Percentiles rank a stretch among this genome's conserved stretches.
phyloP scores from a whole-genome alignment of 35 echinoderm and acorn worm species.

The Chiridota heheva region DNA sequence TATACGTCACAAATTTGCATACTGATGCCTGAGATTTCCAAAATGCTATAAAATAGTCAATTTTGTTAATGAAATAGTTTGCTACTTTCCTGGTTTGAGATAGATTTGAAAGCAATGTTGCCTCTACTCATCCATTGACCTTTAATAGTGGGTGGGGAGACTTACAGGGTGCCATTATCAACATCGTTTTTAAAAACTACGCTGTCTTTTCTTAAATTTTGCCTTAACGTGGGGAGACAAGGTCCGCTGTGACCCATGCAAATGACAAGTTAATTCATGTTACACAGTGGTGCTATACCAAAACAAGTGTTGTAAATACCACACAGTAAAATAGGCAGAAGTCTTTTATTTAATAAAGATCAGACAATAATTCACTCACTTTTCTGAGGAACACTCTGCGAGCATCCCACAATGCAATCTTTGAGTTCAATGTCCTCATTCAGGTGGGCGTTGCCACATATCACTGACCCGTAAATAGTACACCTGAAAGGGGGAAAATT shows the following conservation, averaged over 20 bases:
- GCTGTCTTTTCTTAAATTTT: neutral
- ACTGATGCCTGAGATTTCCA: no score
- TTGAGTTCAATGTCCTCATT: slow-evolving; percentile 77
- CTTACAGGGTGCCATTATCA: no score
- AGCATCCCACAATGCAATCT: slow-evolving; percentile 82
- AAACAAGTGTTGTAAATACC: neutral
- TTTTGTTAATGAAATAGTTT: no score
- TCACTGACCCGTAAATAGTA: slow-evolving; percentile 78
- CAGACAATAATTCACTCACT: slow-evolving; percentile 48
- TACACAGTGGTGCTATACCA: neutral
- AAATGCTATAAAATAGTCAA: no score
- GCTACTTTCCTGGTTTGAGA: no score
- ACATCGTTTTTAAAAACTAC: neutral
- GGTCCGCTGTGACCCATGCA: neutral
- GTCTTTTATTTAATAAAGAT: neutral
- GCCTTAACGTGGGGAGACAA: neutral
- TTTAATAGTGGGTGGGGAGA: no score
- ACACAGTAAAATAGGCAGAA: neutral
- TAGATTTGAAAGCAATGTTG: no score
- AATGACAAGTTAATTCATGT: neutral
- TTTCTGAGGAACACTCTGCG: slow-evolving; percentile 71
- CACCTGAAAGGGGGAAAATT: slow-evolving; percentile 51
- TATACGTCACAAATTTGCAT: no score
- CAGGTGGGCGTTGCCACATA: slow-evolving; percentile 83
- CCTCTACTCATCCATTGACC: no score